Conservation (phyloP, 2,888 invertebrate species). For the Quadriops clusia region DNA sequence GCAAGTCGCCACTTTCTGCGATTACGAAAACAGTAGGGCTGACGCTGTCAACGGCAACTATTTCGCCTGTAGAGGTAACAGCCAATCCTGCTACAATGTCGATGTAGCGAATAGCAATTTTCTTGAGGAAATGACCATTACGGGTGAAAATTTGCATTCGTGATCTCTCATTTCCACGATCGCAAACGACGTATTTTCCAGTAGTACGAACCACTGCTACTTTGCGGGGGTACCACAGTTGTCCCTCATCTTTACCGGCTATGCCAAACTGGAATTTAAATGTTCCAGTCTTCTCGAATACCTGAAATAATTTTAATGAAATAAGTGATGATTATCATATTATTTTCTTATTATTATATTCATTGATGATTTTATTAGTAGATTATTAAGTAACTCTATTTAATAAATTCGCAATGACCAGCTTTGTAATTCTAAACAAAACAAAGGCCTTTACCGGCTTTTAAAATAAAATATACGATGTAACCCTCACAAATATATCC, state of each 20-base stretch:
- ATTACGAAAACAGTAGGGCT: conserved; percentile 94
- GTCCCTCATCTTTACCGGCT: conserved; percentile 91
- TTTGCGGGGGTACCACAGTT: conserved; percentile 94
- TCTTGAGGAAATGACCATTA: conserved; percentile 89
- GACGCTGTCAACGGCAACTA: conserved; percentile 94
- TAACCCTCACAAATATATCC: too few species aligned
- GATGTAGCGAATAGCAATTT: conserved; percentile 82
- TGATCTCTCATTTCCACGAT: conserved; percentile 90
- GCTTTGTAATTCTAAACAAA: too few species aligned
- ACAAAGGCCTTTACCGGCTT: too few species aligned
- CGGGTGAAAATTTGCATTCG: conserved; percentile 97
- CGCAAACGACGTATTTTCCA: conserved; percentile 92
- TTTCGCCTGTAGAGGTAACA: conserved; percentile 82
- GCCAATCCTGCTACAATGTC: conserved; percentile 90
- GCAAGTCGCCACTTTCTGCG: conserved; percentile 80
- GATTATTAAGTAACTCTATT: too few species aligned
- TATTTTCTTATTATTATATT: too few species aligned
- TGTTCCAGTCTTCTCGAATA: conserved; percentile 88
- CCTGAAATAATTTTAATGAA: conserved; percentile 40
- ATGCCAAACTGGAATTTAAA: conserved; percentile 91
- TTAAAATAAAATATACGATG: too few species aligned
- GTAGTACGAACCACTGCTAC: conserved; percentile 82
- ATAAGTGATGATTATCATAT: too few species aligned
- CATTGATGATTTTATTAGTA: too few species aligned
- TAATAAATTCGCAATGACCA: too few species aligned